Conservation (phyloP, 2,888 invertebrate species). For the Ochropacha duplaris region DNA sequence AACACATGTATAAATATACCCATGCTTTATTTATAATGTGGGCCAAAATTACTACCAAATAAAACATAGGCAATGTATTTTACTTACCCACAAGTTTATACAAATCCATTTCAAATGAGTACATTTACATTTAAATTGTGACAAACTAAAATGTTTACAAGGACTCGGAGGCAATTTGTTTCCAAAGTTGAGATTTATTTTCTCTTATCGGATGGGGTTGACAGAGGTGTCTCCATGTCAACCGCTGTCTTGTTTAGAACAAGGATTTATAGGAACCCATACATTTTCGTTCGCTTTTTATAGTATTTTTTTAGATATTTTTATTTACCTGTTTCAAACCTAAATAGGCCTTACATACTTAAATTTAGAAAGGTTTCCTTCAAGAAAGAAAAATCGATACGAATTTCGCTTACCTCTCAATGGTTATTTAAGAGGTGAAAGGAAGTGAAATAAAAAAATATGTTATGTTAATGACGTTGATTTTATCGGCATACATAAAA, state of each 20-base stretch:
- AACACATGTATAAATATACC: too few species aligned
- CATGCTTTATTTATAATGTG: too few species aligned
- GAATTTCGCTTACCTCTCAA: background rate
- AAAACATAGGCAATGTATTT: background rate
- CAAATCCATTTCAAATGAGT: background rate
- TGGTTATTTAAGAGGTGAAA: background rate
- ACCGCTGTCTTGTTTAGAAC: background rate
- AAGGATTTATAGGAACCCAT: background rate
- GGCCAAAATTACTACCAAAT: too few species aligned
- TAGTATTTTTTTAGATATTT: background rate
- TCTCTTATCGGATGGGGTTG: slow-evolving; percentile 2
- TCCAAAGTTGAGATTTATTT: slow-evolving; percentile 3
- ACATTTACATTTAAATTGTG: background rate
- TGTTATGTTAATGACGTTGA: background rate
- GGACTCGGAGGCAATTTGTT: background rate
- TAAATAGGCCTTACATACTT: too few species aligned
- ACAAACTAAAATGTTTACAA: background rate
- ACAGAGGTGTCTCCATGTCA: slow-evolving; percentile 1
- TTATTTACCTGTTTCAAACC: background rate
- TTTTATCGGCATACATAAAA: background rate
- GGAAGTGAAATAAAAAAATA: background rate
- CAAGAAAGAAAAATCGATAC: background rate
- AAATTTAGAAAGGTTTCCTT: background rate
- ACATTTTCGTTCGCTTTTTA: background rate
- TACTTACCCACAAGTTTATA: background rate